Conservation (phyloP, 2,888 invertebrate genomes). For the Epinotia bilunana region DNA sequence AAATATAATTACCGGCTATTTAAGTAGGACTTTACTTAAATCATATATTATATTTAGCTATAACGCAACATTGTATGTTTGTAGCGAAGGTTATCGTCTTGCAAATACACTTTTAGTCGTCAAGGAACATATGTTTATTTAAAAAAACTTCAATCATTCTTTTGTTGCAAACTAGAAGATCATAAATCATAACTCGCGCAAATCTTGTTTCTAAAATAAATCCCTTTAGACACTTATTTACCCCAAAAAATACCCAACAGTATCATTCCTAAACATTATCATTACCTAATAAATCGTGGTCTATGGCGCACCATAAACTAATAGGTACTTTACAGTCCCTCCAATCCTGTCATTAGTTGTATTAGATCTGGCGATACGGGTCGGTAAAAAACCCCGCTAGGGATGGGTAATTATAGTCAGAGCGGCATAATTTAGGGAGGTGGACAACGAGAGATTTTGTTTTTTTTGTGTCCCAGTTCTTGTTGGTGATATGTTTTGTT, state of each 20-base stretch:
- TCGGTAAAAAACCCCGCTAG: constrained; percentile 51
- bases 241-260: constrained; percentile 37
- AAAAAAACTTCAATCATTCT: not conserved
- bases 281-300: constrained; percentile 47
- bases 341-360: constrained; percentile 75
- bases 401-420: constrained; percentile 52
- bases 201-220: constrained; percentile 20
- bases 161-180: not conserved
- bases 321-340: constrained; percentile 65
- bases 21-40: not conserved
- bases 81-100: not conserved
- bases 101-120: too few relatives aligned
- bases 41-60: not conserved
- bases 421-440: constrained; percentile 51
- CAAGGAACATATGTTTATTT: not conserved
- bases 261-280: constrained; percentile 40
- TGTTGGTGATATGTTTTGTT: constrained; percentile 21
- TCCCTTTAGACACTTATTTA: constrained; percentile 39
- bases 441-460: constrained; percentile 44
- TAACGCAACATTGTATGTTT: not conserved
- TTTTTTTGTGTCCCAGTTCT: constrained; percentile 36
- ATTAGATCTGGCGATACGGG: constrained; percentile 74
- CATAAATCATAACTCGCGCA: not conserved
- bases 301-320: constrained; percentile 54
- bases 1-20: not conserved